A percentile compares a stretch with the other conserved stretches of the same genome.
Conservation (phyloP, 2,888 invertebrate species). For the Catocala nupta region DNA sequence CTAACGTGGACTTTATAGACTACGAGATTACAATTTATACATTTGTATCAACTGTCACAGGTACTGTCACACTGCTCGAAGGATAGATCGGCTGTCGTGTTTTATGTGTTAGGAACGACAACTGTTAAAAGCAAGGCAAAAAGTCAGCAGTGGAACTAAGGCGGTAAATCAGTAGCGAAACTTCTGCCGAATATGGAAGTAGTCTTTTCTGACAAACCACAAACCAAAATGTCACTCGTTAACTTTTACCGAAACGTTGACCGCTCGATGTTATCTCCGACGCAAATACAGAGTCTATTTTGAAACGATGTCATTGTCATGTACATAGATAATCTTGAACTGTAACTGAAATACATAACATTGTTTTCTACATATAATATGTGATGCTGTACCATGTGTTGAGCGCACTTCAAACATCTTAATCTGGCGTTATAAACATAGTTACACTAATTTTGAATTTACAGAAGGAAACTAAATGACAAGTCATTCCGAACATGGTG, state of each 20-base stretch:
- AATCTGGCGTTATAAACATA: constrained; percentile 17
- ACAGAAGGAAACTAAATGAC: background rate
- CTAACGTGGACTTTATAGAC: too few species aligned
- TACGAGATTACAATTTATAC: too few species aligned
- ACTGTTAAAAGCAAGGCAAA: too few species aligned
- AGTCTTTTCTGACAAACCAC: constrained; percentile 6
- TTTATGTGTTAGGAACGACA: too few species aligned
- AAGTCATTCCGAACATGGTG: background rate
- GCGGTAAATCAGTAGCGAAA: too few species aligned
- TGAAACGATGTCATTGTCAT: constrained; percentile 41
- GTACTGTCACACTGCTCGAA: too few species aligned
- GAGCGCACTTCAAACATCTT: constrained; percentile 25
- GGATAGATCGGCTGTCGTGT: too few species aligned
- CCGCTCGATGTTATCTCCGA: constrained; percentile 23
- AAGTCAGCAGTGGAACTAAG: too few species aligned
- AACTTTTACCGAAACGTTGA: constrained; percentile 27
- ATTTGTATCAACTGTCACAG: too few species aligned
- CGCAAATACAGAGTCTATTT: constrained; percentile 24
- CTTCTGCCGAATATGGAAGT: too few species aligned
- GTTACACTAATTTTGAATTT: constrained; percentile 7
- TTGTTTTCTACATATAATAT: constrained; percentile 23
- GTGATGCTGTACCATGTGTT: constrained; percentile 20
- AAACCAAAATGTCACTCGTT: constrained; percentile 20
- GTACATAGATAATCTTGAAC: constrained; percentile 32
- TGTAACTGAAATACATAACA: constrained; percentile 29